These are phyloP conservation scores for Pangasianodon hypophthalmus DNA, from an alignment of 2,113 vertebrate genomes.

Conservation along the genomic window DNA sequence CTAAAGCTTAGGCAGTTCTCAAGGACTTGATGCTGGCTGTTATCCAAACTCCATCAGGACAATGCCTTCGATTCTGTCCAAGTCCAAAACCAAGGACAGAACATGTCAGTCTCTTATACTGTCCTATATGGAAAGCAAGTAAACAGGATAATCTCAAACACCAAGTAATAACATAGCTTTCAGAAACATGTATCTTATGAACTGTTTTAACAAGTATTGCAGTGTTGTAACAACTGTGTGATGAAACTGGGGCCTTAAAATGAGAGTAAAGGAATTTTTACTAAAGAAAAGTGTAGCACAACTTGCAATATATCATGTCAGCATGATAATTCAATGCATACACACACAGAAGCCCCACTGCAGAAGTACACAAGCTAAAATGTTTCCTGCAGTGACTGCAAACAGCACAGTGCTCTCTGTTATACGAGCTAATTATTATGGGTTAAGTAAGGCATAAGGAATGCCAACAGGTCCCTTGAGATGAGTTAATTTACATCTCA, in stretches of 20 bases:
- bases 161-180: neutral
- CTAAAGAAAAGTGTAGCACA: neutral
- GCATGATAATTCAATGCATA: neutral
- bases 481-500: conserved; percentile 14
- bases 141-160: neutral
- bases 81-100: neutral
- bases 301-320: neutral
- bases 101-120: neutral
- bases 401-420: conserved; percentile 11
- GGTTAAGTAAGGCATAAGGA: conserved; percentile 9
- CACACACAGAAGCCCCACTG: neutral
- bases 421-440: conserved; percentile 37
- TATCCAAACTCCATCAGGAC: conserved; percentile 23
- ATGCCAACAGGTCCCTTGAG: conserved; percentile 34
- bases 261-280: neutral
- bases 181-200: neutral
- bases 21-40: conserved; percentile 40
- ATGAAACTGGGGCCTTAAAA: neutral
- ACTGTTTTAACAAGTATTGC: neutral
- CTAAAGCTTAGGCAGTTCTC: conserved; percentile 21
- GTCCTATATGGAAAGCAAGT: neutral
- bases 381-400: conserved; percentile 4
- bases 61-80: neutral
- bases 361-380: neutral
- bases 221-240: neutral